Conservation (phyloP, 2,888 invertebrate species). For the Plebejus anna region DNA sequence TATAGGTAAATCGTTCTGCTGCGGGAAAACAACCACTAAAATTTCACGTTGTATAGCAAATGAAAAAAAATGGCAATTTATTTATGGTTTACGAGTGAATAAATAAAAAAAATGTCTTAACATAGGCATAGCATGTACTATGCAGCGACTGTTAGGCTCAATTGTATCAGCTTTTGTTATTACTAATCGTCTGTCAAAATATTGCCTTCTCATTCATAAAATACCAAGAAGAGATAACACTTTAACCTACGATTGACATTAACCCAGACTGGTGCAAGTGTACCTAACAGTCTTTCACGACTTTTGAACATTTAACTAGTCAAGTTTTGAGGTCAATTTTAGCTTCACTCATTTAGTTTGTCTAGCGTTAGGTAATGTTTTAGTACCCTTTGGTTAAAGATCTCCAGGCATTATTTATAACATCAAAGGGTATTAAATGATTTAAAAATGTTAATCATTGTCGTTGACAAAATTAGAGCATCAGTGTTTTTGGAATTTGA, state of each 20-base stretch:
- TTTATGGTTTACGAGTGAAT: not conserved
- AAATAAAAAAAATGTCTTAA: not conserved
- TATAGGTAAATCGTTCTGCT: too few relatives aligned
- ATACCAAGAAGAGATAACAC: not conserved
- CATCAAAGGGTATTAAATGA: constrained; percentile 52
- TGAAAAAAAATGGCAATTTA: too few relatives aligned
- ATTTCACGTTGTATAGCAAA: too few relatives aligned
- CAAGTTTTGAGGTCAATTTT: constrained; percentile 28
- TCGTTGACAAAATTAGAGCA: not conserved
- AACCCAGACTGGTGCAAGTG: not conserved
- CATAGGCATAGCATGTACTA: constrained; percentile 7
- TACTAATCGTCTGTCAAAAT: not conserved
- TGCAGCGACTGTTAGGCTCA: not conserved
- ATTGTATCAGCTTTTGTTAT: not conserved
- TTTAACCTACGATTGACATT: not conserved
- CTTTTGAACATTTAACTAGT: constrained; percentile 25
- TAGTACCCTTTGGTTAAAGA: constrained; percentile 48
- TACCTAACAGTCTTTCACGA: not conserved
- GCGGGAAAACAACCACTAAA: too few relatives aligned
- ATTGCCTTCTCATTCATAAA: not conserved
- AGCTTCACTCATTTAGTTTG: constrained; percentile 25
- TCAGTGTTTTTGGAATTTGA: not conserved
- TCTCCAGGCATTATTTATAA: constrained; percentile 38
- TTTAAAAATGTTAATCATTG: constrained; percentile 22
- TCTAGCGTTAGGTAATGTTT: constrained; percentile 40